phyloP scores from a whole-genome alignment of 1,140 invertebrate species.

The Chrysoperla carnea region DNA sequence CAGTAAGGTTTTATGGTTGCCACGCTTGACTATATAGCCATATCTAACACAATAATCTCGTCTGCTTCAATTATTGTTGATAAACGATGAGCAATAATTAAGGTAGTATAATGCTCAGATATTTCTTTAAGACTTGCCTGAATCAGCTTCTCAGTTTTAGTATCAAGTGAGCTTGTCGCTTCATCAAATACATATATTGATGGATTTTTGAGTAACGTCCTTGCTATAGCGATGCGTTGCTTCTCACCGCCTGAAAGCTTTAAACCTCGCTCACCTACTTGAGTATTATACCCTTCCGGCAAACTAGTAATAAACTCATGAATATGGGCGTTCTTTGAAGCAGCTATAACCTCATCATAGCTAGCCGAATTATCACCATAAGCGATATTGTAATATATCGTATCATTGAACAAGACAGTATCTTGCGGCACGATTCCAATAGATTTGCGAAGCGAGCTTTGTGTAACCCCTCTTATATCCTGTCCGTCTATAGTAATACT shows the following conservation, averaged over 20 bases:
- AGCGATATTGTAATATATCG: too few relatives aligned
- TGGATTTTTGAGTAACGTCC: too few relatives aligned
- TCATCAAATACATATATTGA: too few relatives aligned
- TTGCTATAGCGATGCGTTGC: too few relatives aligned
- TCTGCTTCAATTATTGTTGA: neutral
- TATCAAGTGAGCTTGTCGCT: neutral
- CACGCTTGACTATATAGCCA: neutral
- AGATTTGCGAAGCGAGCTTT: too few relatives aligned
- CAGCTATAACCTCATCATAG: neutral
- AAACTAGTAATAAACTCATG: neutral
- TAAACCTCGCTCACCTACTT: too few relatives aligned
- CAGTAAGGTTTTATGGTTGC: neutral
- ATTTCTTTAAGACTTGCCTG: neutral
- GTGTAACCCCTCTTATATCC: too few relatives aligned
- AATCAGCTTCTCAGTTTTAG: neutral
- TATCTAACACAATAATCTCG: neutral
- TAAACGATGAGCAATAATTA: neutral
- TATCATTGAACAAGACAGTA: conserved; percentile 94
- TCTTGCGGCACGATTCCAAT: conserved; percentile 96
- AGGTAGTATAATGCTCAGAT: neutral
- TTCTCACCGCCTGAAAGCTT: too few relatives aligned
- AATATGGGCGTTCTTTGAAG: conserved; percentile 2
- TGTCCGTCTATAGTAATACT: too few relatives aligned
- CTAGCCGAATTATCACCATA: neutral
- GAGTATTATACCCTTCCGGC: conserved; percentile 1